Base-by-base conservation (phyloP, 2,888 invertebrate genomes). In the Sinhomidia bicolor region DNA sequence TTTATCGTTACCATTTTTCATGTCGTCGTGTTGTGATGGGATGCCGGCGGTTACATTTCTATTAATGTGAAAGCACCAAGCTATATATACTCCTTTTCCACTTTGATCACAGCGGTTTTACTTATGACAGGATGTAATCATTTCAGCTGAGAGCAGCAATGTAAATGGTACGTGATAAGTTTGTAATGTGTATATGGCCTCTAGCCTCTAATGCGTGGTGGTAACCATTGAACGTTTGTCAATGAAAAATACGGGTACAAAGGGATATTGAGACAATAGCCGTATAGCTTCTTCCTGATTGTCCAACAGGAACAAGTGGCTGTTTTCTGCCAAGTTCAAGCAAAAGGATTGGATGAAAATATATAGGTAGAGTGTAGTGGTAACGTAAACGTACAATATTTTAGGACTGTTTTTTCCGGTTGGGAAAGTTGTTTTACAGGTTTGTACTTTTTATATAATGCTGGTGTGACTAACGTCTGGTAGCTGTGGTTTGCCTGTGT, bases 71-170 rank as follows among this genome's bases (percentile, higher is more conserved):
- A n/a, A n/a, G n/a, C n/a, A n/a, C n/a, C n/a, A n/a, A n/a, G n/a
- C n/a, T n/a, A n/a, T n/a, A n/a, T n/a, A n/a, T n/a, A n/a, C n/a
- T n/a, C n/a, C n/a, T n/a, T n/a, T n/a, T n/a, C 74, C 47, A 74
- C 14, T 26, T 47, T 65, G n/a, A 51, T 54, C 10, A 9, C 1
- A 20, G 47, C 51, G 7, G 29, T 78, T 54, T n/a, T 54, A 78
- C 54, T 78, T 54, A 23, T 17, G 76, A 17, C 54, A 78, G 76
- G 44, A 78, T 51, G 54, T 41, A 44, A 44, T 60, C 41, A 57
- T 86, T 74, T 80, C 23, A 86, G 86, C 86, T 54, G 23, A 20
- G 60, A 20, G 60, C 71, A 20, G 60, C 71, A 26, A 57, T 79
- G 54, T 79, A 79, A 57, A 80, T 54, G 41, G 23, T 80, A 86